Percentiles rank a stretch among this genome's conserved stretches.
Evolutionary conservation across 2,888 invertebrate genomes (phyloP).

Genomic region (Acronicta alni): DNA sequence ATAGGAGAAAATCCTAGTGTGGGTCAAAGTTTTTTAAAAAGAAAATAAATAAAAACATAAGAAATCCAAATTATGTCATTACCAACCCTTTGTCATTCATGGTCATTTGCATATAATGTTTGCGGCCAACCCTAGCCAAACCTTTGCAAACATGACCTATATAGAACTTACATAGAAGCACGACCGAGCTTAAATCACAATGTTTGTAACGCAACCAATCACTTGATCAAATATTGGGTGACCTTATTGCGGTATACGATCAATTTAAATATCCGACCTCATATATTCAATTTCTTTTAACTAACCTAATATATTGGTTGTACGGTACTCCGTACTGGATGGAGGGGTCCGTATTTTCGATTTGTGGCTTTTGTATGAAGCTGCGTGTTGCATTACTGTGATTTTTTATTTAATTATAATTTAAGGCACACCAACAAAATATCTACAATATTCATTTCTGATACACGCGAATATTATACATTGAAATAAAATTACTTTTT

Average conservation of each 20-base stretch:
- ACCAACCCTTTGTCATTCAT: not conserved
- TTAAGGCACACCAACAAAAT: no score
- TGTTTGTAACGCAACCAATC: constrained; percentile 40
- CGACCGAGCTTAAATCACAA: constrained; percentile 36
- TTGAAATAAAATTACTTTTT: no score
- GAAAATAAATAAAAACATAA: no score
- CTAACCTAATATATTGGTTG: not conserved
- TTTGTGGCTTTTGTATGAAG: not conserved
- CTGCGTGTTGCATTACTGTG: no score
- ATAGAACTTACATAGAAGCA: constrained; percentile 22
- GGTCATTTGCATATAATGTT: constrained; percentile 1
- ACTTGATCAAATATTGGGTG: constrained; percentile 43
- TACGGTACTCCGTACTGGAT: not conserved
- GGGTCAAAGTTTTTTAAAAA: no score
- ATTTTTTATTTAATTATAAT: no score
- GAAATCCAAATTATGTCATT: not conserved
- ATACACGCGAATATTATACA: no score
- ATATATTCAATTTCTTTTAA: constrained; percentile 30
- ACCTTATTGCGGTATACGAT: constrained; percentile 28
- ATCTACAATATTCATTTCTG: no score
- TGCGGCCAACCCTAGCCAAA: constrained; percentile 7
- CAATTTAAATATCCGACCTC: constrained; percentile 38
- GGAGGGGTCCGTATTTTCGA: not conserved
- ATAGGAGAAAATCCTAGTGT: no score
- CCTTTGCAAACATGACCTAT: constrained; percentile 30